Evolutionary conservation across 2,888 invertebrate species (phyloP), one percentile per base, ranked within the genome.

Genomic region (Eupelmus urozonus): DNA sequence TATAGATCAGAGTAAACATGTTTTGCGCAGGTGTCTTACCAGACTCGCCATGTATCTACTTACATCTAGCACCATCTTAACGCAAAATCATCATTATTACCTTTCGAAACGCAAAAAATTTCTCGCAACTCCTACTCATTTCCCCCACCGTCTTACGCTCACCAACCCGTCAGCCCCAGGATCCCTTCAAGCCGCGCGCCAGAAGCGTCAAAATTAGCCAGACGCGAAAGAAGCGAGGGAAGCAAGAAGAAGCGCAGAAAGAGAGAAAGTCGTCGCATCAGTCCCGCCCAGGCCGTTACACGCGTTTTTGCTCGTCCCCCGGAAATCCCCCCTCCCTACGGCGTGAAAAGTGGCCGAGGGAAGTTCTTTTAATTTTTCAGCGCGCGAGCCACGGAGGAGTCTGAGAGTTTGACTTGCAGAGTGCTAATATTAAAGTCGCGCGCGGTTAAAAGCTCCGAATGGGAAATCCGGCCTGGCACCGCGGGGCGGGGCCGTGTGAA

Each of bases 391-490:
- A 23, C 25, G 2, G 16, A 27, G 11, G 40, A 70, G 59, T 55
- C 7, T 18, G 63, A 16, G 75, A 80, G 81, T 80, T 80, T 80
- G 80, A 78, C 79, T 80, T 76, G 80, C 84, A 82, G 82, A 85
- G 85, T 85, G 85, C 84, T 85, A 85, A 85, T 85, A 85, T 85
- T 84, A 84, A 84, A 84, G 83, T 83, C 66, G 16, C 76, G 49
- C 73, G 42, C 70, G 42, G 20, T 73, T 57, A 65, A 73, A 62
- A 51, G 59, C 65, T 40, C 51, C 66, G 72, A 77, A 77, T 72
- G 72, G 77, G 60, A 72, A 77, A 72, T 66, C 45, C 53, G 75
- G 62, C 25, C 9, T 13, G 20, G 18, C 20, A 20, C 5, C 1
- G 25, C 27, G 34, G 76, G 59, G 18, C 23, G 59, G 57, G 29